Evolutionary conservation across 2,888 invertebrate species (phyloP).

Genomic region (Cremastobaeus sp.): DNA sequence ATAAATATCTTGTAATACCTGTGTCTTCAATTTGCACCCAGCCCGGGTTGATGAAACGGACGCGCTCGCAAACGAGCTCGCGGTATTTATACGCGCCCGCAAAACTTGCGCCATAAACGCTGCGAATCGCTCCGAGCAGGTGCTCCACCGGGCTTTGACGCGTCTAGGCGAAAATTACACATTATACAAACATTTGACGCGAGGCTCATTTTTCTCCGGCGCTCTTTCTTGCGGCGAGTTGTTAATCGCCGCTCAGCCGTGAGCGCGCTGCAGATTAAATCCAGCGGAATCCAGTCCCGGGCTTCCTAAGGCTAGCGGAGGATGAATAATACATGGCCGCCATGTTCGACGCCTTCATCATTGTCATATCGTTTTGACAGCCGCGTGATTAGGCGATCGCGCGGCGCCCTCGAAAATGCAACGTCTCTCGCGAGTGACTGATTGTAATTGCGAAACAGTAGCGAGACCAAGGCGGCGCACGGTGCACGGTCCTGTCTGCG

Average conservation of each 20-base stretch:
- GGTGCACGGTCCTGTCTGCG: no score
- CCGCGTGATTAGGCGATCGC: constrained; percentile 68
- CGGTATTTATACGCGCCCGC: no score
- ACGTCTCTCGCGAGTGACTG: no score
- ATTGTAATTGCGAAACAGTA: constrained; percentile 72
- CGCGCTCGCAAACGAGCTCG: constrained; percentile 28
- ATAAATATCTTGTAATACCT: constrained; percentile 60
- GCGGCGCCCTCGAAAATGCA: no score
- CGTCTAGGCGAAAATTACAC: constrained; percentile 3
- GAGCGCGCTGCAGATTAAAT: constrained; percentile 77
- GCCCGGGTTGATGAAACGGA: constrained; percentile 33
- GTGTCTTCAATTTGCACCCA: constrained; percentile 61
- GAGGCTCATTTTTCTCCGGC: constrained; percentile 37
- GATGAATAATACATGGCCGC: constrained; percentile 75
- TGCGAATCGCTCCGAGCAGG: no score
- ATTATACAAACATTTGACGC: constrained; percentile 46
- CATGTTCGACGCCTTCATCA: constrained; percentile 63
- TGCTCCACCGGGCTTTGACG: no score
- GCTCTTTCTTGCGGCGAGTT: constrained; percentile 68
- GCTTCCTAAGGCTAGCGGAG: constrained; percentile 69
- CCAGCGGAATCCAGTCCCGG: constrained; percentile 77
- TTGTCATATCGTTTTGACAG: constrained; percentile 66
- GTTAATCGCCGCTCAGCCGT: constrained; percentile 72
- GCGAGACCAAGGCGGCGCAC: no score
- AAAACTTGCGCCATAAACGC: no score